Percentiles rank a stretch among this genome's conserved stretches.
Conservation (phyloP, 2,888 invertebrate species). For the Steinernema hermaphroditum region DNA sequence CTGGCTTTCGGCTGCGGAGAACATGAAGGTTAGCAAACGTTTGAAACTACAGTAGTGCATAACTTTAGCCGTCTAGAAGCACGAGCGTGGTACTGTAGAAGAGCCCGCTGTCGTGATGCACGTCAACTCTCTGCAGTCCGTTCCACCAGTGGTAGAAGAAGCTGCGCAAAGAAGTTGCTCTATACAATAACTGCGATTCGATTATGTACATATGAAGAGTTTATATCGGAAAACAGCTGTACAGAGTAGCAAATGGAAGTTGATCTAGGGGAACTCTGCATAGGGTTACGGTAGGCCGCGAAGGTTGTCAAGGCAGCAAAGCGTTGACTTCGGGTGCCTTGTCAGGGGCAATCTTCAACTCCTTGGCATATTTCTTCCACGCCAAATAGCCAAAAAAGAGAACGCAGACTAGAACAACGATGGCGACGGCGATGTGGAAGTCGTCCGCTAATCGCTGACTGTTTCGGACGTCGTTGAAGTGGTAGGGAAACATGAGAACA, state of each 20-base stretch:
- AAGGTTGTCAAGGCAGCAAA: too few species aligned
- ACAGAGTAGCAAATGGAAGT: neutral
- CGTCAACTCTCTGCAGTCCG: neutral
- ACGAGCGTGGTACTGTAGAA: neutral
- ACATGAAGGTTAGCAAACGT: neutral
- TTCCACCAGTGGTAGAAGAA: neutral
- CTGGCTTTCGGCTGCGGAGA: conserved; percentile 32
- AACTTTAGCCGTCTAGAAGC: neutral
- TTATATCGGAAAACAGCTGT: neutral
- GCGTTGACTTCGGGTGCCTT: too few species aligned
- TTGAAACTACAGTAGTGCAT: neutral
- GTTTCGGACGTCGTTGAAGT: neutral
- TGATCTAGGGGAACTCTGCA: neutral
- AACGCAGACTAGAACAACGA: neutral
- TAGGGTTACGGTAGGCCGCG: neutral
- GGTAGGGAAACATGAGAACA: neutral
- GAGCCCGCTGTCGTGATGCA: neutral
- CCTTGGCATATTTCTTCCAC: neutral
- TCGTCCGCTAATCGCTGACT: neutral
- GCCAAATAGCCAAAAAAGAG: neutral
- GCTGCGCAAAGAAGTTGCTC: neutral
- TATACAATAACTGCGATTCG: neutral
- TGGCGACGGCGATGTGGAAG: neutral
- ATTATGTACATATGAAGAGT: neutral
- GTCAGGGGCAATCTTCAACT: neutral